Percentiles rank a stretch among this genome's conserved stretches.
Conservation (phyloP, 2,888 invertebrate species). For the Apodemia duryi region DNA sequence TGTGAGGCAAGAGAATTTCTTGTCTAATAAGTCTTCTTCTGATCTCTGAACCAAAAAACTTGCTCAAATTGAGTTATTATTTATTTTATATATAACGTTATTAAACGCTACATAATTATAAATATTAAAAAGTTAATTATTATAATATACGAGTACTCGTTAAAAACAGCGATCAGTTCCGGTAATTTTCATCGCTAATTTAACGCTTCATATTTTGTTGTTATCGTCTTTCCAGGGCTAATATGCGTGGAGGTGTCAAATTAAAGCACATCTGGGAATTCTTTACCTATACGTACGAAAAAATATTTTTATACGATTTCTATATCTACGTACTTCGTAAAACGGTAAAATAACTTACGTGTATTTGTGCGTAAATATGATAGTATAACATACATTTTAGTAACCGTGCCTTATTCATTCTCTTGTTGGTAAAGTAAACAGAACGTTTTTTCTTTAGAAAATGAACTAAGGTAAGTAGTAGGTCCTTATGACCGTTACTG, state of each 20-base stretch:
- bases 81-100: neutral
- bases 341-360: too few relatives aligned
- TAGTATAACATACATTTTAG: too few relatives aligned
- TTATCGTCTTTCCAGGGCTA: constrained; percentile 44
- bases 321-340: neutral
- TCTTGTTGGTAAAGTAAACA: too few relatives aligned
- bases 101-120: neutral
- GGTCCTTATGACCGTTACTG: too few relatives aligned
- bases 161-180: constrained; percentile 38
- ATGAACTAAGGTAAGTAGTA: too few relatives aligned
- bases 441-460: too few relatives aligned
- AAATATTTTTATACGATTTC: neutral
- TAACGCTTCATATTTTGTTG: constrained; percentile 46
- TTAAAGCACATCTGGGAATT: neutral
- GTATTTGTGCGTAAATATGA: too few relatives aligned
- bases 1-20: too few relatives aligned
- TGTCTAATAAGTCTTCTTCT: neutral
- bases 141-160: constrained; percentile 4
- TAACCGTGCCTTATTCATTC: too few relatives aligned
- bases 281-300: neutral
- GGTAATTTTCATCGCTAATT: constrained; percentile 58
- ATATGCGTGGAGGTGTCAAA: constrained; percentile 49
- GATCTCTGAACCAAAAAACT: neutral
- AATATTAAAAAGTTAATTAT: neutral
- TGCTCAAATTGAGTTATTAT: neutral